phyloP scores from a whole-genome alignment of 2,113 vertebrate species.

The Cranoglanis bouderius region DNA sequence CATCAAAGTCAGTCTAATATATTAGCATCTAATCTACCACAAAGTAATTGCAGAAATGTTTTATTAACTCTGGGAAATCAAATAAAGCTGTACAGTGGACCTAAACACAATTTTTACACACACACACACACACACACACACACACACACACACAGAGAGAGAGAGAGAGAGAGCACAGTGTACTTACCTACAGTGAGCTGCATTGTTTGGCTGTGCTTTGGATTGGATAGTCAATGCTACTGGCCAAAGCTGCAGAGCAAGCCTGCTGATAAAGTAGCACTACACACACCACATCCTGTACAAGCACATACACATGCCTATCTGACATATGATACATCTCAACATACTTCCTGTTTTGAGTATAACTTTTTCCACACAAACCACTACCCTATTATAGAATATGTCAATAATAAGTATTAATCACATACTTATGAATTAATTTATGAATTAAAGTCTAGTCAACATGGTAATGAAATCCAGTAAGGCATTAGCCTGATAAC shows the following conservation, averaged over 20 bases:
- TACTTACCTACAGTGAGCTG: slow-evolving; percentile 40
- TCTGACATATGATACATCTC: not conserved
- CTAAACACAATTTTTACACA: not conserved
- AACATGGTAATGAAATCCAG: not conserved
- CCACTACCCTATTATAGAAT: not conserved
- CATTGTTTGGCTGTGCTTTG: slow-evolving; percentile 30
- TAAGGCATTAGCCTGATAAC: not conserved
- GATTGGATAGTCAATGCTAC: not conserved
- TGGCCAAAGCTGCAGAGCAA: not conserved
- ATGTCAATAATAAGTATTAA: not conserved
- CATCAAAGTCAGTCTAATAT: not conserved
- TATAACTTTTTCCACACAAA: not conserved
- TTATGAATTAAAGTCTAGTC: not conserved
- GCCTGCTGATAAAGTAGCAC: slow-evolving; percentile 18
- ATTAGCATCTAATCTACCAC: not conserved
- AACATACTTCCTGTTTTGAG: slow-evolving; percentile 18
- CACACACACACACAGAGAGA: not conserved
- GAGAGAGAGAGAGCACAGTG: too few relatives aligned
- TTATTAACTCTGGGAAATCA: not conserved
- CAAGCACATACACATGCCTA: not conserved
- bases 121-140: too few relatives aligned
- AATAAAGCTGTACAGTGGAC: not conserved
- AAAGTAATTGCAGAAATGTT: not conserved
- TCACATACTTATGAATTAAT: not conserved
- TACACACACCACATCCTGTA: slow-evolving; percentile 37